Evolutionary conservation across 2,888 invertebrate genomes (phyloP).

Genomic region (Agrenia bidenticulata): DNA sequence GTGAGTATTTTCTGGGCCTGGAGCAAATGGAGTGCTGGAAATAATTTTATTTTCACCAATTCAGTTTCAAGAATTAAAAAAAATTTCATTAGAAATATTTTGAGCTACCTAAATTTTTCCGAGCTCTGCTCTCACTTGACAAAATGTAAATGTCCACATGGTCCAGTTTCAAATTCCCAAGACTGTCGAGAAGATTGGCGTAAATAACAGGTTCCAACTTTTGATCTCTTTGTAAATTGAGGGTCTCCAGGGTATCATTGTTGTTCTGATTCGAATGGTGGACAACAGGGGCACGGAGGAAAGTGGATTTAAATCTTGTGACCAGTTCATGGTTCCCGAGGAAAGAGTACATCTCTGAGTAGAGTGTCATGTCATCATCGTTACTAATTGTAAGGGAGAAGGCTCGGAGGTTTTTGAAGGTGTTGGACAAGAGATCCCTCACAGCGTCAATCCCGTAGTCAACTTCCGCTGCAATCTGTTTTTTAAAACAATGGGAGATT

Average conservation of each 20-base stretch:
- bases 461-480: not conserved
- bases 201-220: not conserved
- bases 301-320: not conserved
- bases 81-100: no score
- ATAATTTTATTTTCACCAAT: no score
- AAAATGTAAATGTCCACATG: slow-evolving; percentile 7
- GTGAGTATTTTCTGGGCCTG: slow-evolving; percentile 14
- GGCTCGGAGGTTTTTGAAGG: not conserved
- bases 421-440: not conserved
- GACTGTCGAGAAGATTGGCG: not conserved
- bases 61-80: not conserved
- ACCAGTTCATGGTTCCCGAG: not conserved
- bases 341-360: not conserved
- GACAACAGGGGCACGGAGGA: not conserved
- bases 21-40: slow-evolving; percentile 1
- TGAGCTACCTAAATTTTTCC: slow-evolving; percentile 13
- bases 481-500: no score
- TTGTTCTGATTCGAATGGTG: not conserved
- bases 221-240: not conserved
- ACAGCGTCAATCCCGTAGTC: slow-evolving; percentile 1
- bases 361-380: slow-evolving; percentile 11
- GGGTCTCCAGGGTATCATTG: not conserved
- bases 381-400: not conserved
- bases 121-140: not conserved
- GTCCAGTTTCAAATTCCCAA: slow-evolving; percentile 18